These are phyloP conservation scores for Psephotus haematonotus DNA, from an alignment of 2,113 vertebrate genomes.

Conservation along the genomic window DNA sequence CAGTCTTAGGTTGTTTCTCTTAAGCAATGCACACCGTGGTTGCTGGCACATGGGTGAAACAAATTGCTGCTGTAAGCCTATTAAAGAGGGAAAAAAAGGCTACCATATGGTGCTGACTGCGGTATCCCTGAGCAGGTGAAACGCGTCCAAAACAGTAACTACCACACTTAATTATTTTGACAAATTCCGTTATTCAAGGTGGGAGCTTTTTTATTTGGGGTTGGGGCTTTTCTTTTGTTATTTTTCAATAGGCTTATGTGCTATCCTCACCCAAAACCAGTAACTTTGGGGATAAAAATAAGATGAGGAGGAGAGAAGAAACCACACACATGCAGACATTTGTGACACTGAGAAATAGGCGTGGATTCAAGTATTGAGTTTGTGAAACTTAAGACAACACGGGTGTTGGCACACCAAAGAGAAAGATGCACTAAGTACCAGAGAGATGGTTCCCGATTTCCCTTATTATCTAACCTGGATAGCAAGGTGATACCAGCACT, in stretches of 20 bases:
- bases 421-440: background rate
- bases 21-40: slow-evolving; percentile 11
- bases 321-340: background rate
- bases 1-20: background rate
- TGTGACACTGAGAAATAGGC: background rate
- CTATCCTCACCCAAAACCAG: background rate
- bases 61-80: slow-evolving; percentile 58
- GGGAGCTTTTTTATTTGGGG: background rate
- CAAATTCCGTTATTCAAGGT: slow-evolving; percentile 26
- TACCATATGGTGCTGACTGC: slow-evolving; percentile 58
- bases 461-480: background rate
- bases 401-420: background rate
- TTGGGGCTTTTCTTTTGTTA: background rate
- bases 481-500: background rate
- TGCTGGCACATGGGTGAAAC: slow-evolving; percentile 38
- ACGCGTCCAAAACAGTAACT: slow-evolving; percentile 30
- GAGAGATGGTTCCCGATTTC: background rate
- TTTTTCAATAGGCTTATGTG: background rate
- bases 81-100: background rate
- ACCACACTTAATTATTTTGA: slow-evolving; percentile 57
- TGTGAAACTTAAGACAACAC: background rate
- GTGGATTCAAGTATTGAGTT: background rate
- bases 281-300: background rate
- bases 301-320: background rate
- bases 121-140: slow-evolving; percentile 63